Evolutionary conservation across 2,888 invertebrate genomes (phyloP).

Genomic region (Pristionchus arcanus): DNA sequence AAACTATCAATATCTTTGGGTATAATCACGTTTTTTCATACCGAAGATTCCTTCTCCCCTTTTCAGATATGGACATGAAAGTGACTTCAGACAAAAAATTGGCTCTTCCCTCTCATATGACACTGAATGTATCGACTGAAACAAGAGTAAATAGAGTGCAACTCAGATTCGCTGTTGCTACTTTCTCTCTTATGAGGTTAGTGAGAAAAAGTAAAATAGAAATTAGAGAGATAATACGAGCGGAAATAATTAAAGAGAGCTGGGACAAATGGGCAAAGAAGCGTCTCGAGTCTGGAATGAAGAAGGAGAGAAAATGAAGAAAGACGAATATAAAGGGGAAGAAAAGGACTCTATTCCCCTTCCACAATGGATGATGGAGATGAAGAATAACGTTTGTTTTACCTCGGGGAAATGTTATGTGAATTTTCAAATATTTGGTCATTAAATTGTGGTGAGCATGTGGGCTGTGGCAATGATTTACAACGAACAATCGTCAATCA

Average conservation of each 20-base stretch:
- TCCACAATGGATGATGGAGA: slow-evolving; percentile 20
- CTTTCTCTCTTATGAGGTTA: slow-evolving; percentile 3
- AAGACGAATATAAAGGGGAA: not conserved
- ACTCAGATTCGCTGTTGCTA: slow-evolving; percentile 4
- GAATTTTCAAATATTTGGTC: no score
- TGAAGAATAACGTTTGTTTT: slow-evolving; percentile 25
- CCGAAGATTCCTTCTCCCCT: not conserved
- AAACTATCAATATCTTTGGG: slow-evolving; percentile 3
- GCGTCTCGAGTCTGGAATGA: not conserved
- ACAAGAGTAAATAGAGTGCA: not conserved
- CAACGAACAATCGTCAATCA: no score
- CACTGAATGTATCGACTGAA: not conserved
- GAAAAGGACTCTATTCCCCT: not conserved
- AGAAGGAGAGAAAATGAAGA: not conserved
- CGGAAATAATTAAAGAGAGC: not conserved
- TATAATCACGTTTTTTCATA: not conserved
- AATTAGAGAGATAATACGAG: no score
- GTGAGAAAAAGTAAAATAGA: not conserved
- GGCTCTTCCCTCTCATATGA: slow-evolving; percentile 37
- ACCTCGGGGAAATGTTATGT: no score
- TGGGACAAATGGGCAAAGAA: slow-evolving; percentile 1
- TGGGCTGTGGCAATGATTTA: no score
- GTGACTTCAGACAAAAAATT: slow-evolving; percentile 4
- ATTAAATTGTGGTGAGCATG: no score
- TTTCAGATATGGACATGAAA: slow-evolving; percentile 21